Evolutionary conservation across 2,113 vertebrate species (phyloP).

Genomic region (Mirounga angustirostris): DNA sequence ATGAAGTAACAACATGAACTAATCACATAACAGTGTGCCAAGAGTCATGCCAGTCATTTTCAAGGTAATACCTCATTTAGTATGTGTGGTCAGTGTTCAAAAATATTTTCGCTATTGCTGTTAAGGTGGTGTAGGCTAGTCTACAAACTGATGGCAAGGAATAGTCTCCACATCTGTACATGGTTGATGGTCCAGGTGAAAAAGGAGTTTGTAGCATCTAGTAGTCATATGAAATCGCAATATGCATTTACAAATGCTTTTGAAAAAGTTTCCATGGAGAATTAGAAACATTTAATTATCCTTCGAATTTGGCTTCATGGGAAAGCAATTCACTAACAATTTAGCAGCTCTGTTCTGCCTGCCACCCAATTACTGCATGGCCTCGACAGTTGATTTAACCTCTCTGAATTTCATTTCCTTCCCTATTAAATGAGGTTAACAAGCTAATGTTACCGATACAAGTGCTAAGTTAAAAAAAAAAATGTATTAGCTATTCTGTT

Average conservation of each 20-base stretch:
- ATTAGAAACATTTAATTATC: slow-evolving; percentile 35
- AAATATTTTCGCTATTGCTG: background rate
- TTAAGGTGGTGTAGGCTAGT: background rate
- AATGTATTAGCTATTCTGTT: background rate
- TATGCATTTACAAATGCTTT: slow-evolving; percentile 24
- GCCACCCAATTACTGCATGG: background rate
- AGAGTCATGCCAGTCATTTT: background rate
- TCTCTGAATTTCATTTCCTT: slow-evolving; percentile 61
- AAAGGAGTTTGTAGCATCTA: background rate
- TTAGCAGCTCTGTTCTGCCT: slow-evolving; percentile 39
- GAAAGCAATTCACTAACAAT: slow-evolving; percentile 39
- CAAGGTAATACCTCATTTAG: background rate
- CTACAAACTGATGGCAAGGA: background rate
- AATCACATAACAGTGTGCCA: background rate
- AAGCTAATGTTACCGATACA: background rate
- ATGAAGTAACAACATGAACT: background rate
- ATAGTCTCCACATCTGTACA: background rate
- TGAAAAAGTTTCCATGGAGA: background rate
- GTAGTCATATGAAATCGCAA: background rate
- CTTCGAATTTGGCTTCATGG: slow-evolving; percentile 19
- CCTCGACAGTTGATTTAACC: slow-evolving; percentile 28
- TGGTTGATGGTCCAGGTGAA: background rate
- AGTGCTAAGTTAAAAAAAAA: background rate
- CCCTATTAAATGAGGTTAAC: slow-evolving; percentile 56
- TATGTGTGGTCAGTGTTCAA: background rate